A percentile compares a stretch with the other conserved stretches of the same genome.
Evolutionary conservation across 2,888 invertebrate genomes (phyloP).

Genomic region (Tenthredo mesomela): DNA sequence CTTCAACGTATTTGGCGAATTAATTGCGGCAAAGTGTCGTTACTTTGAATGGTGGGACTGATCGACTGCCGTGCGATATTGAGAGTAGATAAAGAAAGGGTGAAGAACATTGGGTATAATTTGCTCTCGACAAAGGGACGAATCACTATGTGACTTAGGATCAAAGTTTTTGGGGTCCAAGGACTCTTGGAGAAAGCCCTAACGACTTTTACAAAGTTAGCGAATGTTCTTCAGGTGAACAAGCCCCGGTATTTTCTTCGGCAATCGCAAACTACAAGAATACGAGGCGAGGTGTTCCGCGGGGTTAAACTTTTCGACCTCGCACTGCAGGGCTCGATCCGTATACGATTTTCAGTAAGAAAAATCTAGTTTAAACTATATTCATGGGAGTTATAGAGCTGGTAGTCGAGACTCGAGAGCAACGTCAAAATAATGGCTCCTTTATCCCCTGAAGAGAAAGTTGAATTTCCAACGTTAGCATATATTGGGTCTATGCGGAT

Average conservation of each 20-base stretch:
- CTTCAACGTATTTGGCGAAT: background rate
- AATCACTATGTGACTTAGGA: slow-evolving; percentile 38
- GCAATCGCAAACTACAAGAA: slow-evolving; percentile 28
- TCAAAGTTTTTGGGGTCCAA: slow-evolving; percentile 39
- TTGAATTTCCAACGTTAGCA: slow-evolving; percentile 41
- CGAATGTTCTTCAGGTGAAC: slow-evolving; percentile 48
- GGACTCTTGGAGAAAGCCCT: slow-evolving; percentile 35
- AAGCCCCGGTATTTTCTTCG: slow-evolving; percentile 3
- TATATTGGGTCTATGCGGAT: slow-evolving; percentile 19
- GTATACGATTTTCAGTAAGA: background rate
- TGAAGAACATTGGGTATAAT: slow-evolving; percentile 21
- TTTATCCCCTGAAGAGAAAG: background rate
- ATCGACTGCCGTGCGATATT: background rate
- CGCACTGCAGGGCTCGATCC: background rate
- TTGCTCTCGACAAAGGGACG: slow-evolving; percentile 15
- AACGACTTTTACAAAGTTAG: slow-evolving; percentile 47
- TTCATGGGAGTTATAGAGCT: background rate
- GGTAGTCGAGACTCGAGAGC: background rate
- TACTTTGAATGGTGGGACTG: background rate
- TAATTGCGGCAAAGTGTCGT: slow-evolving; percentile 26
- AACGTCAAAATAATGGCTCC: slow-evolving; percentile 25
- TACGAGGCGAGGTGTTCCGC: slow-evolving; percentile 14
- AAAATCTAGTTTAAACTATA: slow-evolving; percentile 3
- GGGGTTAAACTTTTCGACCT: background rate
- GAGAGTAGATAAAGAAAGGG: background rate